Percentiles rank a stretch among this genome's conserved stretches.
Conservation (phyloP, 2,888 invertebrate genomes). For the Euzetes globulus region DNA sequence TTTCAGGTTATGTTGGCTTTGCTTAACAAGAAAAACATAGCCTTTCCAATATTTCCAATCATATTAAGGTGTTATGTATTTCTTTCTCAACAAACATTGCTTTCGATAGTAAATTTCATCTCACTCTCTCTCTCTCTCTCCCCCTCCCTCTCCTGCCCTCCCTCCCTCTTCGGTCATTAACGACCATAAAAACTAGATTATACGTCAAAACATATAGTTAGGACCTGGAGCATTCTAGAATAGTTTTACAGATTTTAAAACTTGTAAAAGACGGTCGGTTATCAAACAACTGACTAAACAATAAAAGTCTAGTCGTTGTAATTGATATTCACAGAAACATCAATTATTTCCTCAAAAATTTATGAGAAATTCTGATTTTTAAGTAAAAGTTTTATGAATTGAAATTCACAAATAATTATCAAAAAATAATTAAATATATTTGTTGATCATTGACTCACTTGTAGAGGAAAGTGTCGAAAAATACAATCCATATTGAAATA, state of each 20-base stretch:
- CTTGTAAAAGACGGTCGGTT: too few species aligned
- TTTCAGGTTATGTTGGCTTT: background rate
- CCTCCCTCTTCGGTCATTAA: background rate
- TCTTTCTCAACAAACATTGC: background rate
- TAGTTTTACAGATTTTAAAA: too few species aligned
- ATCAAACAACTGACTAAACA: too few species aligned
- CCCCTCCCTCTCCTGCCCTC: background rate
- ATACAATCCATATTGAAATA: slow-evolving; percentile 29
- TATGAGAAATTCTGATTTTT: background rate
- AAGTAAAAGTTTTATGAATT: background rate
- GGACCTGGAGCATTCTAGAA: too few species aligned
- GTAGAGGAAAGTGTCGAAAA: slow-evolving; percentile 32
- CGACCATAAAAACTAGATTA: background rate
- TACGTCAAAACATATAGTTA: background rate
- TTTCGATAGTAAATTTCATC: background rate
- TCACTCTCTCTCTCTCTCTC: background rate
- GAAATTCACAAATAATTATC: background rate
- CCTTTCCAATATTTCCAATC: too few species aligned
- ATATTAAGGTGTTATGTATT: too few species aligned
- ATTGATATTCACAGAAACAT: too few species aligned
- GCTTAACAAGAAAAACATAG: too few species aligned
- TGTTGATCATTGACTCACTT: slow-evolving; percentile 9
- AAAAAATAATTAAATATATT: background rate
- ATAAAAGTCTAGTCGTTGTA: too few species aligned
- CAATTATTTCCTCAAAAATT: too few species aligned